A percentile compares a stretch with the other conserved stretches of the same genome.
phyloP scores from a whole-genome alignment of 2,797 vertebrate genomes.

The Rhinoraja longicauda region DNA sequence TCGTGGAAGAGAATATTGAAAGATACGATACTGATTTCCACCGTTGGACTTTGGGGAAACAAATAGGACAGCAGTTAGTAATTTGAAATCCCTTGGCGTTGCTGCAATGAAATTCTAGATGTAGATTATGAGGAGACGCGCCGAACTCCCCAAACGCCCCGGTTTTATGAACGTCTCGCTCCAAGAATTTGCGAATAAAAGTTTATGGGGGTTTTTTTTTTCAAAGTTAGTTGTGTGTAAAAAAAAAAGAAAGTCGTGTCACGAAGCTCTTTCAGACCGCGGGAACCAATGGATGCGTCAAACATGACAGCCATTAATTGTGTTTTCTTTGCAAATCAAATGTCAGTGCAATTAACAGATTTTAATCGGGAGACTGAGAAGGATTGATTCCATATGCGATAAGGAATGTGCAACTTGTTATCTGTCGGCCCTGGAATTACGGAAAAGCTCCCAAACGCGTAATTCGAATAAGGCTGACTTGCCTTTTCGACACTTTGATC shows the following conservation, averaged over 20 bases:
- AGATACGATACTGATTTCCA: conserved; percentile 48
- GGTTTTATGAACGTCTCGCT: conserved; percentile 43
- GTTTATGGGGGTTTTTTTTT: conserved; percentile 44
- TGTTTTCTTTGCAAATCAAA: conserved; percentile 66
- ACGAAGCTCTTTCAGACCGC: conserved; percentile 42
- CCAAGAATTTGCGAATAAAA: conserved; percentile 49
- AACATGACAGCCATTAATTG: conserved; percentile 63
- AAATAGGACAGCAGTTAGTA: conserved; percentile 56
- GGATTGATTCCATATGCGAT: conserved; percentile 73
- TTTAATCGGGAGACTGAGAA: conserved; percentile 61
- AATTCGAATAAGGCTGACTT: conserved; percentile 61
- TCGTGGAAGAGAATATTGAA: conserved; percentile 34
- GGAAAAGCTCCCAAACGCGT: conserved; percentile 72
- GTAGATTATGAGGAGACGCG: conserved; percentile 45
- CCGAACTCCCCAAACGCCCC: conserved; percentile 44
- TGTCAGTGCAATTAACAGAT: conserved; percentile 65
- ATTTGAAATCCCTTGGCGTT: conserved; percentile 46
- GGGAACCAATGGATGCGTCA: conserved; percentile 44
- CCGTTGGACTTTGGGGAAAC: conserved; percentile 54
- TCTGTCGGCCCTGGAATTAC: conserved; percentile 64
- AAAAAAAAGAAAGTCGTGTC: conserved; percentile 45
- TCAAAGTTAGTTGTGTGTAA: conserved; percentile 41
- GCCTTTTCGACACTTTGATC: conserved; percentile 75
- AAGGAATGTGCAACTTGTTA: conserved; percentile 61
- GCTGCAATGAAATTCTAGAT: conserved; percentile 46